phyloP scores from a whole-genome alignment of 2,888 invertebrate species.

The Drosophila nigricruria region DNA sequence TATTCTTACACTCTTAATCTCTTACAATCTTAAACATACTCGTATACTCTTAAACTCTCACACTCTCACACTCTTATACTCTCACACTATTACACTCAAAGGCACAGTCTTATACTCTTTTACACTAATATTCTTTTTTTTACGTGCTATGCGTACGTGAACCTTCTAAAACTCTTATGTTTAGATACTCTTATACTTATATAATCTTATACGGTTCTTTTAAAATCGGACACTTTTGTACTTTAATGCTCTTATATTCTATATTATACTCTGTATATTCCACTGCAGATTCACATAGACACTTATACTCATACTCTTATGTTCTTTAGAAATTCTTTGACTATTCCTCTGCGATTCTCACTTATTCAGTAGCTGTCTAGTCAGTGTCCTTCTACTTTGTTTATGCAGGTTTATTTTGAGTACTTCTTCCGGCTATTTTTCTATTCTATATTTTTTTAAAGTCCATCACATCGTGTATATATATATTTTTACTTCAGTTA shows the following conservation, averaged over 20 bases:
- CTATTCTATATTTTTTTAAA: not conserved
- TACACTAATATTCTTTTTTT: too few species aligned
- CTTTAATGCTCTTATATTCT: too few species aligned
- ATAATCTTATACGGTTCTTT: too few species aligned
- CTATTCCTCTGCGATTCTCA: not conserved
- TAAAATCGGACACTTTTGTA: too few species aligned
- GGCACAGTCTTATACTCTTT: not conserved
- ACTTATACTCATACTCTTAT: not conserved
- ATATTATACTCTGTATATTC: too few species aligned
- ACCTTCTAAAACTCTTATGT: not conserved
- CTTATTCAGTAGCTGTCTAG: not conserved
- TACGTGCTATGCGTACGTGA: fast-evolving
- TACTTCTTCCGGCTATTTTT: not conserved
- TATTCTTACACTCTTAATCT: not conserved
- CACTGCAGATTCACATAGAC: too few species aligned
- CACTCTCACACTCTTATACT: not conserved
- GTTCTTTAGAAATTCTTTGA: not conserved
- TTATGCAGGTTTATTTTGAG: too few species aligned
- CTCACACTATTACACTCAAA: too few species aligned
- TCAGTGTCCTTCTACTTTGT: not conserved
- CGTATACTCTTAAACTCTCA: not conserved
- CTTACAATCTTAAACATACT: not conserved
- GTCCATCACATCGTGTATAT: not conserved
- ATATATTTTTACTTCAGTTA: conserved; percentile 3
- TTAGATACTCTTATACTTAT: not conserved